These are phyloP conservation scores for Rosalia funebris DNA, from an alignment of 2,888 invertebrate species.

Conservation along the genomic window DNA sequence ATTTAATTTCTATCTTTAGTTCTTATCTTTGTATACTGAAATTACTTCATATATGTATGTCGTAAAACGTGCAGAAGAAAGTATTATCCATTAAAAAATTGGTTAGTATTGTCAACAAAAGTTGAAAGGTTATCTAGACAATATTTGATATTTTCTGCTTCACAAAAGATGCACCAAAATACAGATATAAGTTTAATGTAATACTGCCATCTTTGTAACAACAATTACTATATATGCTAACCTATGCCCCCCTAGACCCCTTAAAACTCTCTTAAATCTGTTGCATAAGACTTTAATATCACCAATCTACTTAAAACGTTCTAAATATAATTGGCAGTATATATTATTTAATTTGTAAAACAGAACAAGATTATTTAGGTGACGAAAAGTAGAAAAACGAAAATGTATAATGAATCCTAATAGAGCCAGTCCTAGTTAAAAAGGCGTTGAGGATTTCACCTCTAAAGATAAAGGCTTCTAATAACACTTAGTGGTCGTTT, in stretches of 20 bases:
- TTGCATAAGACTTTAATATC: conserved; percentile 66
- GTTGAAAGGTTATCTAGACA: too few relatives aligned
- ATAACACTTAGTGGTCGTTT: conserved; percentile 62
- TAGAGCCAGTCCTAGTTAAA: conserved; percentile 54
- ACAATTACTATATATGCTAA: conserved; percentile 46
- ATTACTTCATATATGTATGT: too few relatives aligned
- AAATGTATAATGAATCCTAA: conserved; percentile 12
- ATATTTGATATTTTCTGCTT: conserved; percentile 10
- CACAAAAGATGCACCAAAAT: conserved; percentile 9
- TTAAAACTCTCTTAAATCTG: conserved; percentile 49
- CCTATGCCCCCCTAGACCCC: conserved; percentile 45
- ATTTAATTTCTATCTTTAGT: too few relatives aligned
- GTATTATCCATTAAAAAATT: too few relatives aligned
- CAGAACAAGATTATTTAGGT: conserved; percentile 37
- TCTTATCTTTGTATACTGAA: too few relatives aligned
- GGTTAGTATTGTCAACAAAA: too few relatives aligned
- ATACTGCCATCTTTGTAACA: conserved; percentile 42
- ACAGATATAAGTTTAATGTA: conserved; percentile 39
- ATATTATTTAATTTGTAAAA: conserved; percentile 52
- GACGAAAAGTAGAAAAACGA: conserved; percentile 10
- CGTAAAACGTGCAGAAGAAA: too few relatives aligned
- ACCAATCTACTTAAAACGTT: conserved; percentile 62
- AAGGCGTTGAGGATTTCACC: conserved; percentile 54
- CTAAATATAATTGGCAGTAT: conserved; percentile 62
- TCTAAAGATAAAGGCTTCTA: conserved; percentile 60